phyloP scores from a whole-genome alignment of 1,140 invertebrate genomes.

The Neelides sp. region DNA sequence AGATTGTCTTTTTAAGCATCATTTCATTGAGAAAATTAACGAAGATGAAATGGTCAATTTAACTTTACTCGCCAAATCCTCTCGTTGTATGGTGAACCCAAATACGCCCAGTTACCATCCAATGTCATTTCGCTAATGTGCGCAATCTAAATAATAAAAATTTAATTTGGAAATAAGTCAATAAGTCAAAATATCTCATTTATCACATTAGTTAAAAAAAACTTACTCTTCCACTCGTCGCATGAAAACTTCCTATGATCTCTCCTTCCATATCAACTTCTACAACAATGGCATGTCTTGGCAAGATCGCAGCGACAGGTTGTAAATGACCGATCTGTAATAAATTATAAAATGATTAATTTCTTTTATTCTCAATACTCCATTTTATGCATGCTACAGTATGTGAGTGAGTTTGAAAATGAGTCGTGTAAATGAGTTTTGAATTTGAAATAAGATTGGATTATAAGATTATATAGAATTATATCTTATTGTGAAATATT shows the following conservation, averaged over 20 bases:
- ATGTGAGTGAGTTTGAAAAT: too few species aligned
- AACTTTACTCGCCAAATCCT: conserved; percentile 51
- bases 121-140: conserved; percentile 27
- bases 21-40: too few species aligned
- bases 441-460: too few species aligned
- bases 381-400: too few species aligned
- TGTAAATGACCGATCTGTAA: conserved; percentile 43
- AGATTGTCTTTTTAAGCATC: too few species aligned
- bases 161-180: conserved; percentile 22
- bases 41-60: too few species aligned
- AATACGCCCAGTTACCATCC: conserved; percentile 39
- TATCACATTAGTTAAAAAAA: conserved; percentile 36
- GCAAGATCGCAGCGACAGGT: conserved; percentile 13
- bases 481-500: too few species aligned
- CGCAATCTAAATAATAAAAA: conserved; percentile 32
- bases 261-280: conserved; percentile 52
- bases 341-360: too few species aligned
- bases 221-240: conserved; percentile 34
- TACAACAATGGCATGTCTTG: conserved; percentile 33
- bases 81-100: conserved; percentile 56
- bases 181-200: conserved; percentile 31
- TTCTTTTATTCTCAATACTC: too few species aligned
- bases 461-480: too few species aligned
- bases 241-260: conserved; percentile 47
- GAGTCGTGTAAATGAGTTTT: too few species aligned